phyloP scores from a whole-genome alignment of 2,797 vertebrate genomes.

The Mus minutoides region DNA sequence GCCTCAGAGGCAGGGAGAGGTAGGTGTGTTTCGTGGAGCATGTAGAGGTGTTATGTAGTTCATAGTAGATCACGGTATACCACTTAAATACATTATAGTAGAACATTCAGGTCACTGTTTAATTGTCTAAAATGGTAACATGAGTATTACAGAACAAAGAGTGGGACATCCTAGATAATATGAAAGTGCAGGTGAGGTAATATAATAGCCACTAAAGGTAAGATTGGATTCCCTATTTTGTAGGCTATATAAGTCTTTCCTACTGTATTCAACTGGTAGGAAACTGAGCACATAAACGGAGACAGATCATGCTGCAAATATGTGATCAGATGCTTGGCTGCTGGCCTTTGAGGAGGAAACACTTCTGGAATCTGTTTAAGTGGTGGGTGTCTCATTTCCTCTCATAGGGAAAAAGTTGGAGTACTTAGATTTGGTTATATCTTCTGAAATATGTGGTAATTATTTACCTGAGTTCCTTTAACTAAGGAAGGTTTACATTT shows the following conservation, averaged over 20 bases:
- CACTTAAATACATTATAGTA: background rate
- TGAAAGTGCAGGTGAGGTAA: background rate
- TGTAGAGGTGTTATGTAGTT: background rate
- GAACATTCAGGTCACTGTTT: background rate
- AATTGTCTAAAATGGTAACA: background rate
- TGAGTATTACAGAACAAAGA: background rate
- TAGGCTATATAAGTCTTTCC: background rate
- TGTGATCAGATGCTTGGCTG: background rate
- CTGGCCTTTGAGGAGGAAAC: background rate
- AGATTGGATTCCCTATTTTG: background rate
- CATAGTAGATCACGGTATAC: background rate
- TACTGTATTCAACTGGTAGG: background rate
- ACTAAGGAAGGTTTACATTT: background rate
- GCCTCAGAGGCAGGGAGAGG: background rate
- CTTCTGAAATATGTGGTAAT: conserved; percentile 12
- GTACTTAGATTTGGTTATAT: background rate
- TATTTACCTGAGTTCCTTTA: background rate
- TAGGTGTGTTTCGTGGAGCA: background rate
- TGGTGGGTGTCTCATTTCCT: background rate
- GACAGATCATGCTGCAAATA: background rate
- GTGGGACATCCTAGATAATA: background rate
- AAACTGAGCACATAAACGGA: background rate
- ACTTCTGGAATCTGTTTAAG: background rate
- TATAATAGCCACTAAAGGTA: background rate
- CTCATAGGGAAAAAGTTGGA: background rate